Conservation (phyloP, 2,797 vertebrate genomes). For the Pseudochaenichthys georgianus region DNA sequence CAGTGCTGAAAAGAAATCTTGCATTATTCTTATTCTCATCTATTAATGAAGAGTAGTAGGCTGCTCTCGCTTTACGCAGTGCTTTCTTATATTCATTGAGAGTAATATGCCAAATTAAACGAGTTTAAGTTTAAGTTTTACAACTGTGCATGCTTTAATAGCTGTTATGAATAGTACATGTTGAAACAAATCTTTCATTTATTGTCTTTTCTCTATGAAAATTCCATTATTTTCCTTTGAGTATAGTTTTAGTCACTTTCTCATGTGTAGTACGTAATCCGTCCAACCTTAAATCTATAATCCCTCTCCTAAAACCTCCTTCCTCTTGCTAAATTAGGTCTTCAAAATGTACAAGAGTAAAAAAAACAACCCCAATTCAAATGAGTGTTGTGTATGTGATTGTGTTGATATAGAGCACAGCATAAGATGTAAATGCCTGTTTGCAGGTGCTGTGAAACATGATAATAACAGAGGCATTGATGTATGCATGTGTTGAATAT, state of each 20-base stretch:
- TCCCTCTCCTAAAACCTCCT: not conserved
- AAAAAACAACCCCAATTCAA: not conserved
- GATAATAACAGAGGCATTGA: constrained; percentile 50
- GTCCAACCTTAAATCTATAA: constrained; percentile 30
- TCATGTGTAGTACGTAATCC: not conserved
- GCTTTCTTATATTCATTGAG: no score
- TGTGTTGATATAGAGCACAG: not conserved
- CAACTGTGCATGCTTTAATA: not conserved
- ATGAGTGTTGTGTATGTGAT: not conserved
- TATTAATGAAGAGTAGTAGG: no score
- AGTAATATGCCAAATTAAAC: no score
- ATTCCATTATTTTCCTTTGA: constrained; percentile 19
- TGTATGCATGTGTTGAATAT: constrained; percentile 36
- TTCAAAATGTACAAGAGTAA: constrained; percentile 5
- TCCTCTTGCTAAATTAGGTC: constrained; percentile 1
- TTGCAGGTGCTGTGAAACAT: constrained; percentile 47
- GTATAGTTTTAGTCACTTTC: not conserved
- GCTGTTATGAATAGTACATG: constrained; percentile 11
- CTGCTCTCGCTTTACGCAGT: no score
- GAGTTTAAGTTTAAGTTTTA: no score
- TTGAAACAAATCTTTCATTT: constrained; percentile 1
- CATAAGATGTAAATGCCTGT: constrained; percentile 2
- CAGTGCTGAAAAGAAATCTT: no score
- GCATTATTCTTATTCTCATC: no score
- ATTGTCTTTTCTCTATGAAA: constrained; percentile 4